Evolutionary conservation across 2,888 invertebrate species (phyloP).

Genomic region (Drosophila kanekoi): DNA sequence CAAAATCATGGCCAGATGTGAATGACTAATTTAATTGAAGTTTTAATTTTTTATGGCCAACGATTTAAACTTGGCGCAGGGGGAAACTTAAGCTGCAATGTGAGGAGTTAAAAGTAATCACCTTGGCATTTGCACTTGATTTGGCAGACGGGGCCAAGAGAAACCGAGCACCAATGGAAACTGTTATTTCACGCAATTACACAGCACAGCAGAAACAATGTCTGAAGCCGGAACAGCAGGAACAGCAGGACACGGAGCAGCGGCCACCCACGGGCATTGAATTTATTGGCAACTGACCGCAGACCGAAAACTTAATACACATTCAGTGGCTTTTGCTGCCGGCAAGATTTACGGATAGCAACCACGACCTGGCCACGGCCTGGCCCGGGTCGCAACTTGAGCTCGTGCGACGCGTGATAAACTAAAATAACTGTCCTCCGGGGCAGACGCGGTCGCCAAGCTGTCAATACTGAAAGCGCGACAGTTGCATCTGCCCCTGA

Average conservation of each 20-base stretch:
- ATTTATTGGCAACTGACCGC: constrained; percentile 70
- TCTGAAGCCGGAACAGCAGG: not conserved
- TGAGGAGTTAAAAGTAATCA: constrained; percentile 47
- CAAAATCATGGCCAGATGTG: constrained; percentile 23
- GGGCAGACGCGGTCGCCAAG: constrained; percentile 20
- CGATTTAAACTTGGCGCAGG: not conserved
- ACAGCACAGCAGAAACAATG: constrained; percentile 16
- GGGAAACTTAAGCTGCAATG: constrained; percentile 5
- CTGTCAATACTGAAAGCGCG: constrained; percentile 2
- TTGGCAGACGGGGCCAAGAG: constrained; percentile 28
- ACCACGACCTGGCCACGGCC: not conserved
- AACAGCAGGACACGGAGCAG: constrained; percentile 20
- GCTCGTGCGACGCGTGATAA: constrained; percentile 38
- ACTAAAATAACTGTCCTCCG: constrained; percentile 44
- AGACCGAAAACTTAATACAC: constrained; percentile 58
- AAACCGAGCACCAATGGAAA: constrained; percentile 23
- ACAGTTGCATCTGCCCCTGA: constrained; percentile 1
- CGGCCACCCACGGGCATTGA: constrained; percentile 46
- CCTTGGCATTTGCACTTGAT: constrained; percentile 58
- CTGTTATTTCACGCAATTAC: constrained; percentile 49
- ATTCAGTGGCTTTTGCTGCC: constrained; percentile 50
- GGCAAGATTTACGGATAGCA: constrained; percentile 49
- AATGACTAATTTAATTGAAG: constrained; percentile 34
- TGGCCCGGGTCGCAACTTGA: constrained; percentile 26
- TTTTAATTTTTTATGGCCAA: constrained; percentile 25